Percentiles rank a stretch among this genome's conserved stretches.
Evolutionary conservation across 2,113 vertebrate genomes (phyloP).

Genomic region (Chionomys nivalis): DNA sequence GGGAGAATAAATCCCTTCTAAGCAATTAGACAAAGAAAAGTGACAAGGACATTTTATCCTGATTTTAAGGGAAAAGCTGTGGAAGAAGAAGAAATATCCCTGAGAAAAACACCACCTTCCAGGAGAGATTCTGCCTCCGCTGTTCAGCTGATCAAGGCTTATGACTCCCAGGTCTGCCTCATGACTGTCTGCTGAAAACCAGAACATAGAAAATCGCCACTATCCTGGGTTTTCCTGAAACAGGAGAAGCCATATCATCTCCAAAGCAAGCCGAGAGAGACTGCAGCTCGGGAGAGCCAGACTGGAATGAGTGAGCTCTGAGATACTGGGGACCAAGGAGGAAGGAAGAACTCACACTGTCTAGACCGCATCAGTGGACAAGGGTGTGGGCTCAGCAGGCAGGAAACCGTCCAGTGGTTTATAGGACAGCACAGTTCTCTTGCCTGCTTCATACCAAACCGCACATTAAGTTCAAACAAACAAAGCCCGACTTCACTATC

Average conservation of each 20-base stretch:
- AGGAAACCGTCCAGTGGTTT: neutral
- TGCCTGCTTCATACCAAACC: constrained; percentile 9
- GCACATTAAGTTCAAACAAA: neutral
- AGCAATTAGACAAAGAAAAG: neutral
- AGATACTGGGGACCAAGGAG: neutral
- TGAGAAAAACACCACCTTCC: neutral
- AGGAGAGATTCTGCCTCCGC: neutral
- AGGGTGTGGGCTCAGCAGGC: fast-evolving
- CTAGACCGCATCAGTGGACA: neutral
- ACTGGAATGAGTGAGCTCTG: neutral
- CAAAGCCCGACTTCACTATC: neutral
- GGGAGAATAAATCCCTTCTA: neutral
- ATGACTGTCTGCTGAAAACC: fast-evolving
- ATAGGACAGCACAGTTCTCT: neutral
- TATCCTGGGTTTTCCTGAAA: neutral
- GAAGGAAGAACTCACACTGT: neutral
- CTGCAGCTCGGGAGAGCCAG: neutral
- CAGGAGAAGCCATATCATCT: neutral
- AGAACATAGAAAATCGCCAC: fast-evolving
- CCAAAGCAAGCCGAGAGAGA: neutral
- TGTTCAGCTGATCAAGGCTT: fast-evolving
- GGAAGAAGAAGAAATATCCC: neutral
- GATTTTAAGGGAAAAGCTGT: neutral
- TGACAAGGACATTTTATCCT: neutral
- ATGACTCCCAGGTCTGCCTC: too few species aligned